Percentiles rank a stretch among this genome's conserved stretches.
Conservation (phyloP, 1,140 invertebrate species). For the Drosophila grimshawi region DNA sequence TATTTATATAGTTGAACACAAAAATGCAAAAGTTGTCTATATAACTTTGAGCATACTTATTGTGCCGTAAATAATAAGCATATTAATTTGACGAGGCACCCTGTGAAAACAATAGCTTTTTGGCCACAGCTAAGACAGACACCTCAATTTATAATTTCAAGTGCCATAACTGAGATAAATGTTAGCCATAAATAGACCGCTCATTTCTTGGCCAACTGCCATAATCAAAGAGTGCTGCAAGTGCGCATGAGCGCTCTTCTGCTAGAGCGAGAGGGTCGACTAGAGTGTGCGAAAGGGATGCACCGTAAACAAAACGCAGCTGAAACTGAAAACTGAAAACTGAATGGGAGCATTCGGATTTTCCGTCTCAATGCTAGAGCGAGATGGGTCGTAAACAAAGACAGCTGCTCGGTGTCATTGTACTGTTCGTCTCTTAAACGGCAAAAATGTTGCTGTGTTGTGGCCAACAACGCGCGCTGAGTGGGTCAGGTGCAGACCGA, state of each 20-base stretch:
- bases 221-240: constrained; percentile 9
- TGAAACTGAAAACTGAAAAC: constrained; percentile 16
- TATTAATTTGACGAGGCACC: neutral
- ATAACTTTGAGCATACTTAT: no score
- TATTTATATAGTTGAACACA: no score
- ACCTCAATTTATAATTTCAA: constrained; percentile 15
- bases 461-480: constrained; percentile 53
- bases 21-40: no score
- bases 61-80: no score
- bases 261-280: constrained; percentile 17
- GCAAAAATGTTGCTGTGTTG: neutral
- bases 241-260: constrained; percentile 37
- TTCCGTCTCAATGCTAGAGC: constrained; percentile 68
- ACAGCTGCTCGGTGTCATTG: constrained; percentile 80
- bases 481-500: constrained; percentile 73
- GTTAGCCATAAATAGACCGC: constrained; percentile 20
- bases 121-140: constrained; percentile 24
- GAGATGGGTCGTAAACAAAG: constrained; percentile 83
- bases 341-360: constrained; percentile 27
- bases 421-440: constrained; percentile 46
- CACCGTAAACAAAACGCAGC: constrained; percentile 77
- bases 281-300: constrained; percentile 65
- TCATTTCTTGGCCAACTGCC: constrained; percentile 9
- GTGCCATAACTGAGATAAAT: constrained; percentile 20
- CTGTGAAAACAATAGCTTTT: constrained; percentile 23